Conservation (phyloP, 2,113 vertebrate genomes). For the Agelaius phoeniceus region DNA sequence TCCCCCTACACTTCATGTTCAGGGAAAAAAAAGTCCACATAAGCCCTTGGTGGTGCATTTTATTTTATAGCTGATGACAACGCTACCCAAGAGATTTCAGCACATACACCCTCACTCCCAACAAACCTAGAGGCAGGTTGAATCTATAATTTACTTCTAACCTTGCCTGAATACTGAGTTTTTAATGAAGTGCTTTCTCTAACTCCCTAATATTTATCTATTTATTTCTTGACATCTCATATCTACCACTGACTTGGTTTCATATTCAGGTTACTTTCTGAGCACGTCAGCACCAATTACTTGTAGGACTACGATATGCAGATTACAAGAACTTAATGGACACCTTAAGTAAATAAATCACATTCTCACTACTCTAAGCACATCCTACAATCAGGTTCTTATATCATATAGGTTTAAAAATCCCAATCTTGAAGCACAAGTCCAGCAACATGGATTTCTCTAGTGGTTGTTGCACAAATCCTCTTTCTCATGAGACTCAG, state of each 20-base stretch:
- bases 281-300: neutral
- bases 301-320: neutral
- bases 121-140: conserved; percentile 18
- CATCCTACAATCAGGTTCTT: neutral
- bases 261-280: neutral
- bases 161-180: conserved; percentile 26
- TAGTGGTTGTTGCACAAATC: neutral
- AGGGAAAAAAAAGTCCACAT: neutral
- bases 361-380: neutral
- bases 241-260: neutral
- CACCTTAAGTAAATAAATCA: neutral
- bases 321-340: neutral
- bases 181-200: conserved; percentile 37
- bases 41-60: neutral
- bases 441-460: neutral
- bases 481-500: neutral
- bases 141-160: conserved; percentile 55
- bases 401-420: neutral
- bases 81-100: conserved; percentile 26
- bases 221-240: neutral
- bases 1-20: neutral
- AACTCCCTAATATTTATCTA: conserved; percentile 15
- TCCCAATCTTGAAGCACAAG: neutral
- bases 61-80: conserved; percentile 32
- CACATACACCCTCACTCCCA: neutral